A percentile compares a stretch with the other conserved stretches of the same genome.
Evolutionary conservation across 2,113 vertebrate genomes (phyloP).

Genomic region (Nycticryphes semicollaris): DNA sequence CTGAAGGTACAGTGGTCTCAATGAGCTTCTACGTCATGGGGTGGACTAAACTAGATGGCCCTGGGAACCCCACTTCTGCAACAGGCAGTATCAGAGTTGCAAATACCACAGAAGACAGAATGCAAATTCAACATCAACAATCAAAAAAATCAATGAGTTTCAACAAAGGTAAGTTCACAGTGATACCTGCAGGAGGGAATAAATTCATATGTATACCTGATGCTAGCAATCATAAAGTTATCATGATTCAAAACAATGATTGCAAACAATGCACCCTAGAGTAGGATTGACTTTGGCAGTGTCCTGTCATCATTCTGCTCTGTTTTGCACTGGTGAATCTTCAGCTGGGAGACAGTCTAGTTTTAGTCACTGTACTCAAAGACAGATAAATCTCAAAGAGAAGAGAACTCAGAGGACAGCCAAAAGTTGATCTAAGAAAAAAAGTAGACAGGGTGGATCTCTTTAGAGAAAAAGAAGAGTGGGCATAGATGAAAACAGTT

Average conservation of each 20-base stretch:
- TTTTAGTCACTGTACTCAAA: background rate
- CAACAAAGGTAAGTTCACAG: background rate
- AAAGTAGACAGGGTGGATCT: background rate
- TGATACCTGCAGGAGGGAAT: background rate
- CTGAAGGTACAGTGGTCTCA: background rate
- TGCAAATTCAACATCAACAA: background rate
- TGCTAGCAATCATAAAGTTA: background rate
- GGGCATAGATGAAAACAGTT: background rate
- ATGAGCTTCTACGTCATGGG: background rate
- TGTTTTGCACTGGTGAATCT: background rate
- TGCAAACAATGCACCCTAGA: background rate
- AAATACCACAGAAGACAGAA: background rate
- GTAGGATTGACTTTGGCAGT: background rate
- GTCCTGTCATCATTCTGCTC: background rate
- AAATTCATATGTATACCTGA: background rate
- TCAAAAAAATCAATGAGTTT: background rate
- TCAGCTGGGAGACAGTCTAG: background rate
- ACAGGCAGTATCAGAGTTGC: background rate
- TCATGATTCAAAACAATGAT: background rate
- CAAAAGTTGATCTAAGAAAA: background rate
- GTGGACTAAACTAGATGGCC: background rate
- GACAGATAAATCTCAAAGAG: background rate
- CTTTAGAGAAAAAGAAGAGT: background rate
- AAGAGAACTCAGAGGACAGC: background rate
- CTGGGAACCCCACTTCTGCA: background rate